Evolutionary conservation across 2,797 vertebrate genomes (phyloP).

Genomic region (Martes flavigula): DNA sequence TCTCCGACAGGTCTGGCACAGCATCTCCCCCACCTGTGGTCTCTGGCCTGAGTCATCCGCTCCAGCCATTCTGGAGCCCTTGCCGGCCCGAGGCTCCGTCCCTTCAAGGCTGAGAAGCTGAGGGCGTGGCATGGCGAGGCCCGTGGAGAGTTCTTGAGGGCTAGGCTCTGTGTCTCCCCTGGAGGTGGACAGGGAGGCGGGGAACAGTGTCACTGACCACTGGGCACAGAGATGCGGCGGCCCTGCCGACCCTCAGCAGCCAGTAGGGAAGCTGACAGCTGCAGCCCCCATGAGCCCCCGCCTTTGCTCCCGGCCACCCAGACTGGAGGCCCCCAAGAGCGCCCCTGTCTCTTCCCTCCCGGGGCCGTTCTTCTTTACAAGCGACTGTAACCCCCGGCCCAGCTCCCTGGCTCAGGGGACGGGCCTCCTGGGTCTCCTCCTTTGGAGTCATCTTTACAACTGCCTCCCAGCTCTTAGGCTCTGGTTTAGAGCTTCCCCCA

Average conservation of each 20-base stretch:
- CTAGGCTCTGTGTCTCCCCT: not conserved
- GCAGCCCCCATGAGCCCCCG: not conserved
- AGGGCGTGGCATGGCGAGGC: not conserved
- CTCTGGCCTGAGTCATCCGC: not conserved
- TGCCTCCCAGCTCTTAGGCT: constrained; percentile 1
- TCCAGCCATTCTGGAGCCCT: not conserved
- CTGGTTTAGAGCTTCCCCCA: not conserved
- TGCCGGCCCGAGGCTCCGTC: not conserved
- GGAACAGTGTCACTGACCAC: not conserved
- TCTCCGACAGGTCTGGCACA: rapidly evolving
- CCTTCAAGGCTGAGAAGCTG: not conserved
- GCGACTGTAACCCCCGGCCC: not conserved
- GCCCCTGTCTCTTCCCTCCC: not conserved
- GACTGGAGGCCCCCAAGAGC: not conserved
- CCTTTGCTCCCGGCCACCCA: not conserved
- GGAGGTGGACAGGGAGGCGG: not conserved
- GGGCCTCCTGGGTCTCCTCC: not conserved
- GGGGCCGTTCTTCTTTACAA: not conserved
- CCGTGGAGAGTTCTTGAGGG: too few species aligned
- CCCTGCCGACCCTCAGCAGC: not conserved
- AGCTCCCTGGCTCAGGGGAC: not conserved
- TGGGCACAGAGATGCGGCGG: rapidly evolving
- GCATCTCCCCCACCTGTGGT: not conserved
- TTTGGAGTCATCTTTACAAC: not conserved
- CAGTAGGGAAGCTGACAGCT: rapidly evolving